A percentile compares a stretch with the other conserved stretches of the same genome.
These are phyloP conservation scores for Oreocharis arfaki DNA, from an alignment of 2,113 vertebrate genomes.

Conservation along the genomic window DNA sequence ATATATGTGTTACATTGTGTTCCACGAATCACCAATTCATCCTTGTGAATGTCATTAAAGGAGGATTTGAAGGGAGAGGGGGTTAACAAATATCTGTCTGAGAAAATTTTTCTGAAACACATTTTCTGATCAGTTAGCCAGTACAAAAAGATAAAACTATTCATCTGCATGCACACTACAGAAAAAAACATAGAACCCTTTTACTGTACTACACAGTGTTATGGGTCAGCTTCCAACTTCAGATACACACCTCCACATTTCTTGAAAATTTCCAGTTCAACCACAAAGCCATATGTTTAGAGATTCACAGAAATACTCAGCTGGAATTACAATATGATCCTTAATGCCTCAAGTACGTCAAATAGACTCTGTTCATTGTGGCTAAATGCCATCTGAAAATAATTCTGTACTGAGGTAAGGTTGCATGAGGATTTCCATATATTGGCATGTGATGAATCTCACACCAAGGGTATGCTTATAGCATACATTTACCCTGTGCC, in stretches of 20 bases:
- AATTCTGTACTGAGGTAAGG: background rate
- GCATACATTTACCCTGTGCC: background rate
- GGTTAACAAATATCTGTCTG: background rate
- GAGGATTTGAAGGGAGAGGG: background rate
- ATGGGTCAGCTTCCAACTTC: conserved; percentile 18
- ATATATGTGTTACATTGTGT: background rate
- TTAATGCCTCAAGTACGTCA: background rate
- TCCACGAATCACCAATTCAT: background rate
- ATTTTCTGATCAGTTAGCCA: background rate
- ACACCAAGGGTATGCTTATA: background rate
- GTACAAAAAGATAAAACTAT: background rate
- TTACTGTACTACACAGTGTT: background rate
- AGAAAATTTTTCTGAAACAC: background rate
- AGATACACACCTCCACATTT: conserved; percentile 17
- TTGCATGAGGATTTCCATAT: background rate
- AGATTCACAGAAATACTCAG: background rate
- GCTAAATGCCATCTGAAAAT: background rate
- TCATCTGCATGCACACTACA: background rate
- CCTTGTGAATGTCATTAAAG: background rate
- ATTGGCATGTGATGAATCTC: background rate
- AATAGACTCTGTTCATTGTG: background rate
- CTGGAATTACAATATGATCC: background rate
- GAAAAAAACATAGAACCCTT: background rate
- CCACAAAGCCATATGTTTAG: conserved; percentile 12
- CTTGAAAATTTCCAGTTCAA: conserved; percentile 4